phyloP scores from a whole-genome alignment of 92 coral and sea anemone species.

The Palythoa grandiflora region DNA sequence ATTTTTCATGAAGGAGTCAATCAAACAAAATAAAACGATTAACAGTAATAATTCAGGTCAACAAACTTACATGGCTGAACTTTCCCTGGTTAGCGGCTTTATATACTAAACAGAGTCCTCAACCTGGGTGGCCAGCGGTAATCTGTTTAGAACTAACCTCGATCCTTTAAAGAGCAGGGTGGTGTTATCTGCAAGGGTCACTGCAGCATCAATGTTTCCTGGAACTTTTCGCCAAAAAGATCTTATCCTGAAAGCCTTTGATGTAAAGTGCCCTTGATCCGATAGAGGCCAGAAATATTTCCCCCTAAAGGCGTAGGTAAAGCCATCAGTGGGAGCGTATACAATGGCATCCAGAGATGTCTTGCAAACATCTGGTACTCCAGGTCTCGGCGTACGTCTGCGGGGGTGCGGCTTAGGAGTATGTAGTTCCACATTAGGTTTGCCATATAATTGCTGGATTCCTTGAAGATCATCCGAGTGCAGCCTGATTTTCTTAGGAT shows the following conservation, averaged over 20 bases:
- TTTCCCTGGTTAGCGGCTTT: no score
- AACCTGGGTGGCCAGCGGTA: no score
- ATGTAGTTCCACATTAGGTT: constrained; percentile 11
- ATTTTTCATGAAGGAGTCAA: no score
- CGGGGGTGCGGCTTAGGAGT: constrained; percentile 46
- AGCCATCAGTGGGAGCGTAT: constrained; percentile 37
- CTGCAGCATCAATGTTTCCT: constrained; percentile 84
- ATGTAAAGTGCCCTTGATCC: constrained; percentile 38
- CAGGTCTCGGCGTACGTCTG: constrained; percentile 21
- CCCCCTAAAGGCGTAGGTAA: constrained; percentile 57
- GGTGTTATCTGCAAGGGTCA: constrained; percentile 69
- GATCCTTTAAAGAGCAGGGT: constrained; percentile 88
- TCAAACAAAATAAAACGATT: no score
- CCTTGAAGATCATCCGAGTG: constrained; percentile 89
- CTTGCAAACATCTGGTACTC: constrained; percentile 41
- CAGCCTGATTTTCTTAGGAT: constrained; percentile 66
- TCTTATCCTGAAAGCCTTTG: constrained; percentile 64
- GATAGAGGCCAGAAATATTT: constrained; percentile 56
- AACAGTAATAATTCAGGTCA: no score
- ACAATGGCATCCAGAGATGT: constrained; percentile 58
- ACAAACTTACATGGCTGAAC: no score
- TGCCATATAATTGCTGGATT: constrained; percentile 87
- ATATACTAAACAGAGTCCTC: no score
- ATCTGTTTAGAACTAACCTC: constrained; percentile 21
- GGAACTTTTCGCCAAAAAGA: constrained; percentile 78